Conservation (phyloP, 2,797 vertebrate species). For the Pseudopleuronectes americanus region DNA sequence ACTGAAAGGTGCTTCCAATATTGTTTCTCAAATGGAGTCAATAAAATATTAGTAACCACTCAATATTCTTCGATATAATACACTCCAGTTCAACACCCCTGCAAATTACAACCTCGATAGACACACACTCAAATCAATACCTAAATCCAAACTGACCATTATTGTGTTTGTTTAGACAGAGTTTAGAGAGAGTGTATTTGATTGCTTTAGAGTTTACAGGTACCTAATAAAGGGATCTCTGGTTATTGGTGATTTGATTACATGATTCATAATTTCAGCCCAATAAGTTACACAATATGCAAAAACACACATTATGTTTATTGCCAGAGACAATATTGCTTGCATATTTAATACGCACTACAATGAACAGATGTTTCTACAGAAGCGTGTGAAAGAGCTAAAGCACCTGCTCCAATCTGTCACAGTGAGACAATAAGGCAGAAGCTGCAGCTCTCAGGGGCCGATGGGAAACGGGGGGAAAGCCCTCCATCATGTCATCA, state of each 20-base stretch:
- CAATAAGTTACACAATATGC: neutral
- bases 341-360: neutral
- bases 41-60: no score
- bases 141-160: neutral
- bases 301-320: neutral
- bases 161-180: neutral
- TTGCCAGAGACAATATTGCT: neutral
- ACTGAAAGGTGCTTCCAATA: neutral
- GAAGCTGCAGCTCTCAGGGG: constrained; percentile 9
- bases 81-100: neutral
- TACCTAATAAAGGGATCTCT: neutral
- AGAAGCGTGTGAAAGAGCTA: neutral
- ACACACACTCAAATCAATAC: neutral
- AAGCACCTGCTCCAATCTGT: neutral
- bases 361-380: neutral
- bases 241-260: neutral
- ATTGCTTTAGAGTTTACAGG: neutral
- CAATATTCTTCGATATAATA: neutral
- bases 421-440: constrained; percentile 19
- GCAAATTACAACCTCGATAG: neutral
- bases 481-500: constrained; percentile 55
- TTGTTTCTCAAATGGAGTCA: neutral
- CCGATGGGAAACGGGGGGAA: constrained; percentile 45
- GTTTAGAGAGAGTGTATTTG: no score
- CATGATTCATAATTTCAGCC: neutral